Evolutionary conservation across 2,113 vertebrate species (phyloP).

Genomic region (Chaetodon trifascialis): DNA sequence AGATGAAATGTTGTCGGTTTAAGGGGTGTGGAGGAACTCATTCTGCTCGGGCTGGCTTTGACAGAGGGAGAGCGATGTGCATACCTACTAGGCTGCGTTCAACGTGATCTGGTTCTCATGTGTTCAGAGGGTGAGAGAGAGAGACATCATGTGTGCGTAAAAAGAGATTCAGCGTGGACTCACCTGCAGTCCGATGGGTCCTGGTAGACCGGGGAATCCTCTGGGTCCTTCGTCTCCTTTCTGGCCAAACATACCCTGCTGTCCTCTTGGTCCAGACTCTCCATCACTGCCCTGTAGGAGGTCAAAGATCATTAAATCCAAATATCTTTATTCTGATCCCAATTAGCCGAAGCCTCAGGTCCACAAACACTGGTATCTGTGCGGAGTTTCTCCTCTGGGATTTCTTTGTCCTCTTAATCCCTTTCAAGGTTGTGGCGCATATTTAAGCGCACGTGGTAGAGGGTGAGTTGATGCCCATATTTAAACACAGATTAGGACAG

Average conservation of each 20-base stretch:
- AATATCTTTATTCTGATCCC: constrained; percentile 41
- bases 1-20: constrained; percentile 61
- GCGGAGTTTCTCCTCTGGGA: constrained; percentile 9
- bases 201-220: constrained; percentile 96
- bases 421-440: constrained; percentile 46
- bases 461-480: constrained; percentile 20
- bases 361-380: constrained; percentile 15
- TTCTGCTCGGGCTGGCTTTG: constrained; percentile 37
- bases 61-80: constrained; percentile 23
- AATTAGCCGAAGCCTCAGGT: constrained; percentile 27
- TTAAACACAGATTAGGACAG: constrained; percentile 13
- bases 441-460: constrained; percentile 3
- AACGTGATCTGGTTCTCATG: constrained; percentile 31
- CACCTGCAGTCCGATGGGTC: constrained; percentile 96
- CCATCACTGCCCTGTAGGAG: constrained; percentile 92
- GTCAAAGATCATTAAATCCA: constrained; percentile 44
- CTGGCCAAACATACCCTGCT: constrained; percentile 99
- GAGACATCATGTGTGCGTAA: neutral
- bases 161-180: constrained; percentile 29
- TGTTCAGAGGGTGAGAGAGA: neutral
- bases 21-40: constrained; percentile 42
- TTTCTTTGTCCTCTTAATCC: constrained; percentile 43
- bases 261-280: constrained; percentile 94
- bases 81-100: constrained; percentile 15
- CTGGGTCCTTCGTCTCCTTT: constrained; percentile 97